phyloP scores from a whole-genome alignment of 2,113 vertebrate genomes.

The Rhynchomys soricoides region DNA sequence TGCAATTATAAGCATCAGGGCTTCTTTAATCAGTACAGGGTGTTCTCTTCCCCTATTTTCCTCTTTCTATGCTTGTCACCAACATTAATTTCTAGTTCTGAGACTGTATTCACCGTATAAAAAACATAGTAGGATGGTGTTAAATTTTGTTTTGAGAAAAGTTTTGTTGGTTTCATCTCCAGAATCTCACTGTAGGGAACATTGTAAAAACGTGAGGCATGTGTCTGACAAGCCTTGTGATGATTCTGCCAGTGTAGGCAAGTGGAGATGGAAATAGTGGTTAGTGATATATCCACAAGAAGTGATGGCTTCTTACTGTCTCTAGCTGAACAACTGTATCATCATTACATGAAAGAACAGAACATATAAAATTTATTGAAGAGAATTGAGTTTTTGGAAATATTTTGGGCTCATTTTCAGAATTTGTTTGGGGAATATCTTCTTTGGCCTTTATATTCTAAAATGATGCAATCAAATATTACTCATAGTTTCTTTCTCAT shows the following conservation, averaged over 20 bases:
- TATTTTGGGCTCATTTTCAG: slow-evolving; percentile 23
- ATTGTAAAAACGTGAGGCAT: neutral
- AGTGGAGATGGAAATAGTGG: neutral
- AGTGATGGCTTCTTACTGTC: neutral
- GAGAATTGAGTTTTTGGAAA: neutral
- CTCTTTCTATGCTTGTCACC: neutral
- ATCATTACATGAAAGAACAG: neutral
- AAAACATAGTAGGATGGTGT: neutral
- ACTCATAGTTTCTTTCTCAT: slow-evolving; percentile 63
- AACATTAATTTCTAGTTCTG: neutral
- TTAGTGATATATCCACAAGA: accelerated
- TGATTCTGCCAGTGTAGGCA: neutral
- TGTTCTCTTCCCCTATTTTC: neutral
- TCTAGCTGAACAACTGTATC: neutral
- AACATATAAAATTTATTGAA: neutral
- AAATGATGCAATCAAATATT: slow-evolving; percentile 55
- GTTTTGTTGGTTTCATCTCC: neutral
- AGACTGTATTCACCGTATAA: neutral
- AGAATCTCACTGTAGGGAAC: neutral
- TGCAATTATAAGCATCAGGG: accelerated
- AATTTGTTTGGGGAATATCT: neutral
- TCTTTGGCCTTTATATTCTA: neutral
- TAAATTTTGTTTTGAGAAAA: neutral
- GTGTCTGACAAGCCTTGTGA: neutral
- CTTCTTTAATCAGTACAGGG: neutral